These are phyloP conservation scores for Rhyzopertha dominica DNA, from an alignment of 1,140 invertebrate genomes.

Conservation along the genomic window DNA sequence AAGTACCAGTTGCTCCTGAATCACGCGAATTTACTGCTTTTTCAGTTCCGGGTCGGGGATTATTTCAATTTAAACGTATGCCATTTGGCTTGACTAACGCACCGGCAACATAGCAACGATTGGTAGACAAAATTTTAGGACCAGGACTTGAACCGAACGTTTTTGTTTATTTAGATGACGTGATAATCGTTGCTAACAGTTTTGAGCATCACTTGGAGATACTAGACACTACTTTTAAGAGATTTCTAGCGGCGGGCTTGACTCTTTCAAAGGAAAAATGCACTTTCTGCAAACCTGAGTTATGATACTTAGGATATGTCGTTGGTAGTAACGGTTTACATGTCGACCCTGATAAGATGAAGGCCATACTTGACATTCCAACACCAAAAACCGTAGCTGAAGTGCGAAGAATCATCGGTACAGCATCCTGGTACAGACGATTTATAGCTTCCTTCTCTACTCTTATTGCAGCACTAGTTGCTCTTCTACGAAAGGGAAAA, in stretches of 20 bases:
- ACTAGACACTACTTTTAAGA: neutral
- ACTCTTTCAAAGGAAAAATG: neutral
- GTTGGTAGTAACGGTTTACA: neutral
- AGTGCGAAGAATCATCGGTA: neutral
- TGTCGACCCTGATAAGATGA: slow-evolving; percentile 16
- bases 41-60: slow-evolving; percentile 32
- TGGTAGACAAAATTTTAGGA: slow-evolving; percentile 31
- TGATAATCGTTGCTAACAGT: neutral
- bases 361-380: slow-evolving; percentile 40
- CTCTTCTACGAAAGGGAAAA: slow-evolving; percentile 9
- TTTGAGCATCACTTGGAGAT: neutral
- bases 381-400: slow-evolving; percentile 2
- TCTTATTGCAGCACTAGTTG: slow-evolving; percentile 8
- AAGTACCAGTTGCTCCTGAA: slow-evolving; percentile 29
- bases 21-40: slow-evolving; percentile 39
- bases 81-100: slow-evolving; percentile 16
- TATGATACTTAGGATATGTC: slow-evolving; percentile 1
- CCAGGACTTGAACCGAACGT: slow-evolving; percentile 14
- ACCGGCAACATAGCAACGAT: slow-evolving; percentile 32
- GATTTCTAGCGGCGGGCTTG: neutral
- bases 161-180: slow-evolving; percentile 28
- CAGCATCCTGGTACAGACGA: slow-evolving; percentile 20
- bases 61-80: slow-evolving; percentile 42
- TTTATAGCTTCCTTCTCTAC: slow-evolving; percentile 18
- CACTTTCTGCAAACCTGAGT: neutral